Conservation (phyloP, 2,797 vertebrate species). For the Sus cebifrons region DNA sequence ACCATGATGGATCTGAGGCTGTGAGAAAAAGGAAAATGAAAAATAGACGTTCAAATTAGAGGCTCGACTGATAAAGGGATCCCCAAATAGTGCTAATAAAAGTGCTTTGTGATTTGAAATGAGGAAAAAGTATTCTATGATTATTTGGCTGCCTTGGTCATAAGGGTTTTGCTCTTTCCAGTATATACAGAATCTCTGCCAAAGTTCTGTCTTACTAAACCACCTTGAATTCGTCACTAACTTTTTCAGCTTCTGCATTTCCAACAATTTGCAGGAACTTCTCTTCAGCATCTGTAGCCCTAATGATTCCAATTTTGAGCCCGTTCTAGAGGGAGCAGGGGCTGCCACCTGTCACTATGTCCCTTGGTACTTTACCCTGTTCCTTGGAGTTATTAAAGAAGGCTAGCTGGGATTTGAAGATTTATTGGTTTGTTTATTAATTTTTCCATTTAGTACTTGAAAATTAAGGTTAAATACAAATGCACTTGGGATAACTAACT, state of each 20-base stretch:
- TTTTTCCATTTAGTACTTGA: background rate
- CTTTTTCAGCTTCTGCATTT: background rate
- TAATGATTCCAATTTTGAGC: background rate
- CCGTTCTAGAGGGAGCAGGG: background rate
- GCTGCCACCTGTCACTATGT: background rate
- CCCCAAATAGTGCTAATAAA: conserved; percentile 5
- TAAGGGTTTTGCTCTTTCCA: background rate
- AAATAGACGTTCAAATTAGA: background rate
- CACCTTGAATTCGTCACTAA: background rate
- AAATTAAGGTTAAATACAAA: conserved; percentile 34
- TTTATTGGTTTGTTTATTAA: background rate
- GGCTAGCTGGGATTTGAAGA: background rate
- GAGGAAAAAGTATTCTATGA: background rate
- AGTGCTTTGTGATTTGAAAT: background rate
- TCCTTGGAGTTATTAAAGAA: background rate
- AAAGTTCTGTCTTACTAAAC: background rate
- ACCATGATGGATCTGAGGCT: background rate
- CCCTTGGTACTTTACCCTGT: background rate
- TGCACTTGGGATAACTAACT: background rate
- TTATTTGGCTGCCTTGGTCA: background rate
- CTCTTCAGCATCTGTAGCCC: background rate
- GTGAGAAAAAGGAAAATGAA: background rate
- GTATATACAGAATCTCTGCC: background rate
- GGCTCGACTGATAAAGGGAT: background rate
- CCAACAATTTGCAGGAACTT: background rate